Evolutionary conservation across 2,888 invertebrate genomes (phyloP).

Genomic region (Callimorpha dominula): DNA sequence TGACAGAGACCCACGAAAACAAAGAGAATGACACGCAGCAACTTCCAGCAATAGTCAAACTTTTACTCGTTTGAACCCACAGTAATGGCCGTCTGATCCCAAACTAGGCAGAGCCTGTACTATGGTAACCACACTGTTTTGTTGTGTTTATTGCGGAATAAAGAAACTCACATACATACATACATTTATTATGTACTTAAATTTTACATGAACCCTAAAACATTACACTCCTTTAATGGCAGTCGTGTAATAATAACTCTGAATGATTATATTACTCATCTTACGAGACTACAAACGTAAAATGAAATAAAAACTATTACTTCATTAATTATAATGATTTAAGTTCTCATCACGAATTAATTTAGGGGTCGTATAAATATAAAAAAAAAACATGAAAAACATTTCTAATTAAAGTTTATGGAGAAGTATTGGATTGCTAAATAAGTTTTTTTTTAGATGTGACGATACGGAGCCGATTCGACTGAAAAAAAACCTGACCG

Average conservation of each 20-base stretch:
- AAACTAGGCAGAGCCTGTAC: no score
- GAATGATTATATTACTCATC: background rate
- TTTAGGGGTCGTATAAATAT: slow-evolving; percentile 25
- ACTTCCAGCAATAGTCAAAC: no score
- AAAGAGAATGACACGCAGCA: no score
- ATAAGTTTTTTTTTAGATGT: slow-evolving; percentile 21
- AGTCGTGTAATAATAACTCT: background rate
- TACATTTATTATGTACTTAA: no score
- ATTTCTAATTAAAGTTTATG: slow-evolving; percentile 42
- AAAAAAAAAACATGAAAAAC: slow-evolving; percentile 24
- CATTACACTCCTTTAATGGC: no score
- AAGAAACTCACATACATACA: no score
- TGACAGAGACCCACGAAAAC: no score
- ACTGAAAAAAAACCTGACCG: background rate
- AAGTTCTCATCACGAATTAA: slow-evolving; percentile 36
- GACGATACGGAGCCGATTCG: slow-evolving; percentile 37
- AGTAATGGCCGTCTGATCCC: no score
- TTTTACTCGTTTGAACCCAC: no score
- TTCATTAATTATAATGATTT: slow-evolving; percentile 6
- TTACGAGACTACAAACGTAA: background rate
- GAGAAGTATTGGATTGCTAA: slow-evolving; percentile 31
- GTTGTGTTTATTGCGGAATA: no score
- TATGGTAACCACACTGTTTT: no score
- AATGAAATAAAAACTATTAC: slow-evolving; percentile 2
- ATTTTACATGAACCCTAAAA: no score